These are phyloP conservation scores for Gadopsis bispinosus DNA, from an alignment of 2,797 vertebrate genomes.

Conservation along the genomic window DNA sequence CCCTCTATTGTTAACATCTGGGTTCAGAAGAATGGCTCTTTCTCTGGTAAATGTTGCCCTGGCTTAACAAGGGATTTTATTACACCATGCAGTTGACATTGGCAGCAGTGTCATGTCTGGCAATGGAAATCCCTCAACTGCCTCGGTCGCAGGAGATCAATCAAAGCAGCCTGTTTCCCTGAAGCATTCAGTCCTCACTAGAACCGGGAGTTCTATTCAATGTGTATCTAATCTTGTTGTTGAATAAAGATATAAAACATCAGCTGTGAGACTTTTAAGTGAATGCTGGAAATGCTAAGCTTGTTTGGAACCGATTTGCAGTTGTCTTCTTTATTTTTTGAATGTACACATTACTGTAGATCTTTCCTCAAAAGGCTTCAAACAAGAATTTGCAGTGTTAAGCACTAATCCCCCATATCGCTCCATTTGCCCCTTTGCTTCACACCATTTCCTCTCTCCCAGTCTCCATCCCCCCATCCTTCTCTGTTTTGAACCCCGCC, in stretches of 20 bases:
- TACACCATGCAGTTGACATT: constrained; percentile 85
- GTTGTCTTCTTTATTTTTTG: not conserved
- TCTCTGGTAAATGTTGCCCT: constrained; percentile 83
- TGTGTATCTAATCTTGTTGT: constrained; percentile 58
- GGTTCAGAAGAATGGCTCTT: constrained; percentile 83
- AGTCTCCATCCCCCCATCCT: not conserved
- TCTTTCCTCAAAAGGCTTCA: constrained; percentile 34
- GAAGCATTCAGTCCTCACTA: constrained; percentile 62
- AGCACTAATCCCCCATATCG: constrained; percentile 23
- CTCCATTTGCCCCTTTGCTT: constrained; percentile 35
- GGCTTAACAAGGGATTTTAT: constrained; percentile 86
- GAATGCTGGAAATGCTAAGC: not conserved
- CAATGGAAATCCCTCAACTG: constrained; percentile 77
- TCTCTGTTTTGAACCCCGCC: constrained; percentile 53
- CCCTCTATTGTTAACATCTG: constrained; percentile 90
- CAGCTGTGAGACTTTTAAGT: constrained; percentile 4
- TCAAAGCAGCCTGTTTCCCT: constrained; percentile 76
- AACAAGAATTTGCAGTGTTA: constrained; percentile 10
- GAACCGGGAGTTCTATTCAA: constrained; percentile 49
- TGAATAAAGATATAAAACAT: constrained; percentile 40
- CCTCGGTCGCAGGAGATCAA: constrained; percentile 83
- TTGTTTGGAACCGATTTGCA: not conserved
- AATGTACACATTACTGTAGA: not conserved
- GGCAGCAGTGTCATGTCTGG: constrained; percentile 82
- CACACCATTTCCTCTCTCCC: constrained; percentile 24